Base-by-base conservation (phyloP, 2,113 vertebrate genomes). In the Mustela lutreola region DNA sequence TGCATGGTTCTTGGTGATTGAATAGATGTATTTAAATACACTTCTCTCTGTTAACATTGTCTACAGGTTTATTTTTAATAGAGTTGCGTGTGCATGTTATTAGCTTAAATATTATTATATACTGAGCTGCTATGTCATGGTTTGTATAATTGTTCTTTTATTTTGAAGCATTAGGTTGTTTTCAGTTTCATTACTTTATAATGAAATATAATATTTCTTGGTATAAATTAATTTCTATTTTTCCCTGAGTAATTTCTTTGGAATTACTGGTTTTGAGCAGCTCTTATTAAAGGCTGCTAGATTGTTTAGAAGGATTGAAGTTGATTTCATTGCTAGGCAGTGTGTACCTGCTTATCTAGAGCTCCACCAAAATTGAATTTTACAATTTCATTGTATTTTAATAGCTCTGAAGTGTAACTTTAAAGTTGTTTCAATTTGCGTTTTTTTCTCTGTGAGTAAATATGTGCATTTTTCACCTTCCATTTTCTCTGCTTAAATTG, bases 311-410 rank as follows among this genome's bases (percentile, higher is more conserved):
- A 96, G 85, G 96, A 95, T 82, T 85, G 94, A 92, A 94, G 94
- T 90, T 73, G 76, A 71, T 84, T 94, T 82, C 81, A 22, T 93
- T 84, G 87, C 63, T 60, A 87, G 71, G 76, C 78, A 24, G 6
- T 58, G 22, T 94, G 11, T 92, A 96, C 94, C 94, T 95, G 94
- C 97, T 98, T 97, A 92, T 92, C 62, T 71, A 73, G 78, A 50
- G 63, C 63, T 84, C 62, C 60, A 78, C 71, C 39, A 95, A 95
- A 97, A 93, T 96, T 89, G 96, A 76, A 39, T 97, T 97, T 97
- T 91, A 79, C 95, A 97, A 96, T 95, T 98, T 97, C 94, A 91
- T 89, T 97, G 95, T 95, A 80, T 94, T 96, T 95, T 98, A 97
- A 94, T 97, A 88, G 88, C 70, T 81, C 70, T 63, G n/a, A 97